phyloP scores from a whole-genome alignment of 2,888 invertebrate genomes.

The Cybosia mesomella region DNA sequence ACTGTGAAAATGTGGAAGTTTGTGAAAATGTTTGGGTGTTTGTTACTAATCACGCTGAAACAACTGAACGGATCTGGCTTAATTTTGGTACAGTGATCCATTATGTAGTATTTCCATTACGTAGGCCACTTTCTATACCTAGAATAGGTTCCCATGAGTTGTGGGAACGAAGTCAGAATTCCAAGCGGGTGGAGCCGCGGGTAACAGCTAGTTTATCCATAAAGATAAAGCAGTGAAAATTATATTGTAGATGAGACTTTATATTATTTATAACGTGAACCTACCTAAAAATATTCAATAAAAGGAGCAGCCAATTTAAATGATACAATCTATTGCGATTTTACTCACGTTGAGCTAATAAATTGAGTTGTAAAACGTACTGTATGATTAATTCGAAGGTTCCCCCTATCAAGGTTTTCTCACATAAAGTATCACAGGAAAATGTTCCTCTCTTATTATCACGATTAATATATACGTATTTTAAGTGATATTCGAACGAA shows the following conservation, averaged over 20 bases:
- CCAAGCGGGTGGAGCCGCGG: too few species aligned
- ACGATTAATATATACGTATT: neutral
- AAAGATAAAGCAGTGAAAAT: neutral
- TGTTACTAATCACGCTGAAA: too few species aligned
- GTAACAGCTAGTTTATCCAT: neutral
- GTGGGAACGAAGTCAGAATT: too few species aligned
- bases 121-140: too few species aligned
- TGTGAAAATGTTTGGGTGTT: too few species aligned
- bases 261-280: neutral
- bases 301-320: neutral
- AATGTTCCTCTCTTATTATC: neutral
- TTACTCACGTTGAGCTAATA: neutral
- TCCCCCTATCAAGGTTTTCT: neutral
- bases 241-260: neutral
- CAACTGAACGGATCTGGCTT: too few species aligned
- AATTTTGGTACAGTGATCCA: too few species aligned
- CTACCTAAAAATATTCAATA: neutral
- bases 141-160: too few species aligned
- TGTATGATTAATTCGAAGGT: slow-evolving; percentile 6
- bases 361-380: slow-evolving; percentile 14
- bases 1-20: too few species aligned
- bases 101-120: too few species aligned
- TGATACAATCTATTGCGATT: neutral
- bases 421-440: neutral
- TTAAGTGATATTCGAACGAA: too few species aligned